phyloP scores from a whole-genome alignment of 2,113 vertebrate genomes.

The Ellobius talpinus region DNA sequence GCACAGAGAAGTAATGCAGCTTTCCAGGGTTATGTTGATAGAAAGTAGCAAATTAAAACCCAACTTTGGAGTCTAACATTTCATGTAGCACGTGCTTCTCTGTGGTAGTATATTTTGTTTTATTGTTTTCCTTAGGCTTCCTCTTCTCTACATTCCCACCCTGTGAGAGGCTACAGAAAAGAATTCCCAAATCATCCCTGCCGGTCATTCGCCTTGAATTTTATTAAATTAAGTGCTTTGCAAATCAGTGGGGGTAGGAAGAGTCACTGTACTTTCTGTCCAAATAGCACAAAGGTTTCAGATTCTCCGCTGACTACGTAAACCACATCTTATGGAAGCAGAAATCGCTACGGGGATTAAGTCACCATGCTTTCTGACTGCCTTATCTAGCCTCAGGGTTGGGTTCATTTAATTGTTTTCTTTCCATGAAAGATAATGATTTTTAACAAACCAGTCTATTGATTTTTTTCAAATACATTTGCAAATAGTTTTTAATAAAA shows the following conservation, averaged over 20 bases:
- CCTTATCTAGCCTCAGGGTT: background rate
- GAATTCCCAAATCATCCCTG: background rate
- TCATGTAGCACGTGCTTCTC: fast-evolving
- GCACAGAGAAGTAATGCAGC: background rate
- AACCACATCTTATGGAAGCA: background rate
- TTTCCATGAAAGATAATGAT: constrained; percentile 15
- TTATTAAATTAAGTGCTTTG: background rate
- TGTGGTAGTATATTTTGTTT: background rate
- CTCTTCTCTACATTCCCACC: background rate
- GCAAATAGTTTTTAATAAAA: background rate
- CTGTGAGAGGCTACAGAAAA: background rate
- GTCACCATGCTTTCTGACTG: background rate
- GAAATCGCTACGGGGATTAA: background rate
- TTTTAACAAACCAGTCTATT: background rate
- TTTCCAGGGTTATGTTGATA: background rate
- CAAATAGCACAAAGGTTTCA: background rate
- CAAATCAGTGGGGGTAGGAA: background rate
- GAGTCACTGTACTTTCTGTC: background rate
- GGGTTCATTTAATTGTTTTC: background rate
- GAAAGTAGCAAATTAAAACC: background rate
- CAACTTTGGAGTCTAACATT: background rate
- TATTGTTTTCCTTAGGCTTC: background rate
- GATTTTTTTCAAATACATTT: background rate
- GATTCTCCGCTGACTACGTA: background rate
- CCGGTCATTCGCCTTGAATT: background rate